Evolutionary conservation across 2,797 vertebrate species (phyloP).

Genomic region (Mormyrops boulengeri): DNA sequence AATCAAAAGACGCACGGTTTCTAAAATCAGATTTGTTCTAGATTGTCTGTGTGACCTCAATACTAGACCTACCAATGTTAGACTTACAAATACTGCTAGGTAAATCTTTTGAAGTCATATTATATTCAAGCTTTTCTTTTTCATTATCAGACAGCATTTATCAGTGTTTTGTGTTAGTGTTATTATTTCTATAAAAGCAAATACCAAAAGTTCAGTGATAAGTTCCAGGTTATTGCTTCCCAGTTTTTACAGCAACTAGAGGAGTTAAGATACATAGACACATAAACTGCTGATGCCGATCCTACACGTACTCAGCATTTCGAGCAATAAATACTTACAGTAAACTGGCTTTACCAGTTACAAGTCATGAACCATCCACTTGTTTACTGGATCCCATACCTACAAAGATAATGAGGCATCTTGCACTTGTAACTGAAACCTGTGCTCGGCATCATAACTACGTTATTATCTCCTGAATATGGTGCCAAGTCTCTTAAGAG

Average conservation of each 20-base stretch:
- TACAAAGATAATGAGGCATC: neutral
- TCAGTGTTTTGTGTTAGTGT: neutral
- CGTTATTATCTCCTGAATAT: neutral
- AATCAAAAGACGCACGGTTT: slow-evolving; percentile 1
- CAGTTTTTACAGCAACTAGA: neutral
- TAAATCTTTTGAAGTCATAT: neutral
- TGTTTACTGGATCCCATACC: neutral
- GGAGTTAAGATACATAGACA: neutral
- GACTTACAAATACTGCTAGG: neutral
- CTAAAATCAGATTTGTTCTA: slow-evolving; percentile 8
- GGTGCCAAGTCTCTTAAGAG: neutral
- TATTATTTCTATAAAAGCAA: neutral
- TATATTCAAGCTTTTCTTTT: neutral
- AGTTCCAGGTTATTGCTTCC: neutral
- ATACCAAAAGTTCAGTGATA: neutral
- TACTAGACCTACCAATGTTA: neutral
- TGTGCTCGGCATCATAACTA: neutral
- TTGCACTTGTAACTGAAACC: neutral
- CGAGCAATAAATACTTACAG: neutral
- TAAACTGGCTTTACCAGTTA: neutral
- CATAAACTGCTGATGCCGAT: neutral
- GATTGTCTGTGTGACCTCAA: neutral
- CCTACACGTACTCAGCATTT: neutral
- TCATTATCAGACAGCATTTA: neutral
- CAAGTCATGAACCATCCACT: neutral